Base-by-base conservation (phyloP, 1,140 invertebrate genomes). In the Tetraneura akinire region DNA sequence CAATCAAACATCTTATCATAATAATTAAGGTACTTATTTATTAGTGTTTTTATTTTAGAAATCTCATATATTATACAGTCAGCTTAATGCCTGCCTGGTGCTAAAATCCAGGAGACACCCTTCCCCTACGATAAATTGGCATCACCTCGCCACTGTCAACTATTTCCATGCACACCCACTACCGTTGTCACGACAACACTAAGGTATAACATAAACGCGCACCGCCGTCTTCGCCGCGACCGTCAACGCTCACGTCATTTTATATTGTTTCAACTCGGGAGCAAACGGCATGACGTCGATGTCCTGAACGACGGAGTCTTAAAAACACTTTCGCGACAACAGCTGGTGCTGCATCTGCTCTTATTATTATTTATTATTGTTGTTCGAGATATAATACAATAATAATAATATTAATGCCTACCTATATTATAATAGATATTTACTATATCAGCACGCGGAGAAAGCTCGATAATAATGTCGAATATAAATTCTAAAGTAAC, bases 101-200 rank as follows among this genome's bases (percentile, higher is more conserved):
- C 32, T 37, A 32, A 66, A 66, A 42, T 37, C 32, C 29, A 8
- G 60, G 60, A 1, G 6, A 62, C 16, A 62, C 26, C 29, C 14
- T 2, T n/a, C 60, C 14, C 16, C 14, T 18, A 1, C 8, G 26
- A 4, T 37, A 37, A 37, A 8, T 37, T 8, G 32, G 32, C 8
- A 8, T 26, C 8, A 62, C 6, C 29, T 9, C 18, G 32, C 26
- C 29, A 0, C 9, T 10, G 4, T 13, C 13, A 47, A 13, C 4
- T 14, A 47, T 11, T 47, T 14, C 18, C n/a, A 10, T 32, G 32
- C n/a, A n/a, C 18, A 37, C 62, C 18, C n/a, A 37, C 32, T 23
- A 68, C 64, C 21, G 64, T 68, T 68, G 64, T 68, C 64, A 68
- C 42, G 64, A 68, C 64, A 68, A 68, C 64, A 42, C n/a, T 47